Conservation (phyloP, 2,797 vertebrate species). For the Hafferia zeledoni region DNA sequence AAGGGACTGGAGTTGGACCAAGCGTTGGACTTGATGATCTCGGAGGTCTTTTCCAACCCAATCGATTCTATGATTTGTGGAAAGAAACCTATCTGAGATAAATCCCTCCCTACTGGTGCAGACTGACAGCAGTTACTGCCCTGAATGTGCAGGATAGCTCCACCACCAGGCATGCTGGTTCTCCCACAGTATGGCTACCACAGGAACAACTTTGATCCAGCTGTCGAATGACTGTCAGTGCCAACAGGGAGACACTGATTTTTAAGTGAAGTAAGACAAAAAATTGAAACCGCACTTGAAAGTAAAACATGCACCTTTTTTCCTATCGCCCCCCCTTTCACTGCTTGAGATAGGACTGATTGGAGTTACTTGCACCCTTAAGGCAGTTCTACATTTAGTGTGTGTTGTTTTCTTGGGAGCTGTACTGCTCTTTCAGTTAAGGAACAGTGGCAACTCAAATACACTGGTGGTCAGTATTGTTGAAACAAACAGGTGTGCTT, state of each 20-base stretch:
- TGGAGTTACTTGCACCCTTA: background rate
- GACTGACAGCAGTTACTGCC: background rate
- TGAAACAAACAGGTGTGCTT: background rate
- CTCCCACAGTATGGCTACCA: background rate
- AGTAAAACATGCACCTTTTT: background rate
- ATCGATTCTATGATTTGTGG: background rate
- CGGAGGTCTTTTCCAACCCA: no score
- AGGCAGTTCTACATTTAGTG: background rate
- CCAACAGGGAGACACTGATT: background rate
- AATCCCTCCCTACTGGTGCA: background rate
- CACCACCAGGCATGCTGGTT: background rate
- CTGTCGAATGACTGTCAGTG: background rate
- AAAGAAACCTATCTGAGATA: background rate
- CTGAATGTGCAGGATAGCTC: background rate
- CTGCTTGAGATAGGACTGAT: background rate
- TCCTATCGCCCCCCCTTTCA: accelerated
- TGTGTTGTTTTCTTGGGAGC: background rate
- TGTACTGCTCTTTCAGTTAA: background rate
- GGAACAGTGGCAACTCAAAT: background rate
- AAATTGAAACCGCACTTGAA: background rate
- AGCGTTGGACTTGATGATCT: no score
- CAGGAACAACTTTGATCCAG: background rate
- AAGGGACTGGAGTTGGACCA: no score
- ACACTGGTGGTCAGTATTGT: background rate
- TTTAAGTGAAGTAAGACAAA: background rate